These are phyloP conservation scores for Laticauda colubrina DNA, from an alignment of 2,113 vertebrate species.

Conservation along the genomic window DNA sequence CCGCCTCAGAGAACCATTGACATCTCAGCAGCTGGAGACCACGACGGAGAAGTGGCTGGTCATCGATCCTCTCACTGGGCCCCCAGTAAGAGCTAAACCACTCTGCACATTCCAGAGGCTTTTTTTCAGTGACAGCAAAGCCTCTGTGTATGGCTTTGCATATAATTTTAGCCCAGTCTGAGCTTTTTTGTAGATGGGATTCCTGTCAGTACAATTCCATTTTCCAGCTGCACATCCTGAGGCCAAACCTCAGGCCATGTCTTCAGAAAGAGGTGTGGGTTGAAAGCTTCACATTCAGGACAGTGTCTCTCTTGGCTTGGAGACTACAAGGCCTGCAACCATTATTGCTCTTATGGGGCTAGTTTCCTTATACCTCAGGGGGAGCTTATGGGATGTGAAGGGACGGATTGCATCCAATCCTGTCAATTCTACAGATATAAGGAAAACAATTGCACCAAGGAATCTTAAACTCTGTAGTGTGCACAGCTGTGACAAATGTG, in stretches of 20 bases:
- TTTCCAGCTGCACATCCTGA: background rate
- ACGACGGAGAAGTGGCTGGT: conserved; percentile 86
- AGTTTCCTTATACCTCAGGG: background rate
- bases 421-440: background rate
- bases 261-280: background rate
- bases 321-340: background rate
- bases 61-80: conserved; percentile 69
- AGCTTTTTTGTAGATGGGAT: background rate
- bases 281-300: background rate
- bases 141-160: background rate
- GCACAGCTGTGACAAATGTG: background rate
- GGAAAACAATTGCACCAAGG: background rate
- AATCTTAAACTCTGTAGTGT: background rate
- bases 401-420: background rate
- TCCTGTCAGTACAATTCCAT: background rate
- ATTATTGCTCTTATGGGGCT: background rate
- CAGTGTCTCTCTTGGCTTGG: background rate
- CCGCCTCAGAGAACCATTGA: conserved; percentile 82
- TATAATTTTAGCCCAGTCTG: background rate
- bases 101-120: background rate
- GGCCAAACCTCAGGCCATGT: background rate
- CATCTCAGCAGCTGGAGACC: conserved; percentile 78
- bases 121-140: background rate
- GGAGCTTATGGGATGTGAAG: background rate
- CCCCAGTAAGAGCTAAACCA: conserved; percentile 32